Percentiles rank a stretch among this genome's conserved stretches.
Conservation (phyloP, 2,113 vertebrate genomes). For the Heterochromis multidens region DNA sequence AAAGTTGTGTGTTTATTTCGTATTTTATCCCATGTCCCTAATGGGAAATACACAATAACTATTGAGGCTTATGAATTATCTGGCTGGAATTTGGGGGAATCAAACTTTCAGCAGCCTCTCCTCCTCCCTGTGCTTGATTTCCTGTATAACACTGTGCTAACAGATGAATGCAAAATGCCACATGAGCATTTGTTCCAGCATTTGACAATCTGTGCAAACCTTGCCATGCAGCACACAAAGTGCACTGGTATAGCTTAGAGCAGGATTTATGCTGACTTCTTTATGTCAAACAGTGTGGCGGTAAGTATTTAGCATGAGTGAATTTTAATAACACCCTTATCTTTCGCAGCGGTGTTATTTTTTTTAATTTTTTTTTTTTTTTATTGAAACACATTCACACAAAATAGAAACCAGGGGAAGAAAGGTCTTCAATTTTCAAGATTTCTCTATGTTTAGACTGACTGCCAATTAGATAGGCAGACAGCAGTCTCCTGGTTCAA, state of each 20-base stretch:
- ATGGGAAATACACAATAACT: background rate
- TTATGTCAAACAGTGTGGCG: background rate
- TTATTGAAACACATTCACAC: background rate
- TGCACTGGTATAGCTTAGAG: background rate
- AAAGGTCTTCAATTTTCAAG: background rate
- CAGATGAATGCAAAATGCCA: background rate
- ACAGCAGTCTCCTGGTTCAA: slow-evolving; percentile 14
- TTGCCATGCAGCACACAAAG: background rate
- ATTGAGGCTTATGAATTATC: background rate
- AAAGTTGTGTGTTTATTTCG: background rate
- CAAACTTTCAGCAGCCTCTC: background rate
- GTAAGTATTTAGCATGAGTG: background rate
- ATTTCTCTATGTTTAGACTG: slow-evolving; percentile 27
- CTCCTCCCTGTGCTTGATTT: background rate
- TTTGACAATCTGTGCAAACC: background rate
- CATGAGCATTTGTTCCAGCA: background rate
- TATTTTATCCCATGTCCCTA: background rate
- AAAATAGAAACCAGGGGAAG: background rate
- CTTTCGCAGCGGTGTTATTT: background rate
- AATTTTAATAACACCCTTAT: background rate
- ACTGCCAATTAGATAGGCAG: slow-evolving; percentile 56
- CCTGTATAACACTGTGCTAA: background rate
- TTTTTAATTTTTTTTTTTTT: background rate
- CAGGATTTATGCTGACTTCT: background rate
- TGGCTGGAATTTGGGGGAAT: background rate